A percentile compares a stretch with the other conserved stretches of the same genome.
Evolutionary conservation across 2,113 vertebrate species (phyloP).

Genomic region (Chionis minor): DNA sequence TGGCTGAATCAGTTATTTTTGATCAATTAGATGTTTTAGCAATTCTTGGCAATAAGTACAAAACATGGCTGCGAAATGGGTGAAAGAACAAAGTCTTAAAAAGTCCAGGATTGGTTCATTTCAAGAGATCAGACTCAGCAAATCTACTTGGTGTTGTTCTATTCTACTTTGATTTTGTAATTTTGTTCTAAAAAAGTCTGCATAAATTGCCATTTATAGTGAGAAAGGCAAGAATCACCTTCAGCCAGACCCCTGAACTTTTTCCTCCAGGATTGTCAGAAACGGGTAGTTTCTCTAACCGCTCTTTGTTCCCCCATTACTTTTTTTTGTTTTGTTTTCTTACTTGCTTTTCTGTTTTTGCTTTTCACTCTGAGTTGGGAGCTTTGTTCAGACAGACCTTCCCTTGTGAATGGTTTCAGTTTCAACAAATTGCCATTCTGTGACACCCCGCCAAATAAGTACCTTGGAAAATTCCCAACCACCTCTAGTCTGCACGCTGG

Average conservation of each 20-base stretch:
- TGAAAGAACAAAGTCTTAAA: background rate
- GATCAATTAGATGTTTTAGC: background rate
- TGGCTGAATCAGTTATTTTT: background rate
- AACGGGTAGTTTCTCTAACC: background rate
- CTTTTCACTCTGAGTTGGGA: background rate
- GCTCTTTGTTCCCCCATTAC: background rate
- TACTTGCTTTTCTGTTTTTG: background rate
- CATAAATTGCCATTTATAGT: background rate
- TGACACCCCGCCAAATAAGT: constrained; percentile 6
- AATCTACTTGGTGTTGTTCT: background rate
- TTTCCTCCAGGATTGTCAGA: background rate
- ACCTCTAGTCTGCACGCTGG: background rate
- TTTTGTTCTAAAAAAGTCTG: background rate
- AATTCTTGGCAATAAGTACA: background rate
- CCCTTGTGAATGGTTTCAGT: constrained; percentile 41
- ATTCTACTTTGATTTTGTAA: background rate
- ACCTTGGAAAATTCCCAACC: constrained; percentile 39
- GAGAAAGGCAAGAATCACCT: background rate
- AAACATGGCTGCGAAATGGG: background rate
- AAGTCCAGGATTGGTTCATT: background rate
- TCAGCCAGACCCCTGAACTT: background rate
- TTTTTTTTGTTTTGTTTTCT: background rate
- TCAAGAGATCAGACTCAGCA: background rate
- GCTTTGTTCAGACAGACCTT: constrained; percentile 47
- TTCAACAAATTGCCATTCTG: constrained; percentile 53